These are phyloP conservation scores for Battus philenor DNA, from an alignment of 1,140 invertebrate genomes.

Conservation along the genomic window DNA sequence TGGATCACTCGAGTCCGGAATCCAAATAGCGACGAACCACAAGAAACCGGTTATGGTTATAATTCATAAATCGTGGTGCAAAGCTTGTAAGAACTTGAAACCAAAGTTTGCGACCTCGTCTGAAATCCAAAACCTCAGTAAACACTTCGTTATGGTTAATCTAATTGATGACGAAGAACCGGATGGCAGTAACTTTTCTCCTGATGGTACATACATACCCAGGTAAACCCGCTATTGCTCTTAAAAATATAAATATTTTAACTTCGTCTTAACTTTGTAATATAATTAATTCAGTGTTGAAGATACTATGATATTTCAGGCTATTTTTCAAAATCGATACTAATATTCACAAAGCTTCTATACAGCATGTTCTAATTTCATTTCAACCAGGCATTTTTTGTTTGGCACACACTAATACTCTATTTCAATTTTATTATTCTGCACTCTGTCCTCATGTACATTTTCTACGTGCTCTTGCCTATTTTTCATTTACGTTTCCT, in stretches of 20 bases:
- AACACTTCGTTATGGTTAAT: conserved; percentile 79
- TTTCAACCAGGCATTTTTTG: too few species aligned
- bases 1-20: conserved; percentile 71
- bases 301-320: too few species aligned
- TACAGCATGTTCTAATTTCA: too few species aligned
- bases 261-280: too few species aligned
- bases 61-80: conserved; percentile 81
- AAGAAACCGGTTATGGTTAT: conserved; percentile 79
- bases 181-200: conserved; percentile 62
- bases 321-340: too few species aligned
- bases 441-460: too few species aligned
- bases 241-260: background rate
- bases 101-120: conserved; percentile 75
- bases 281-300: too few species aligned
- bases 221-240: conserved; percentile 60
- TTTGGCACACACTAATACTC: too few species aligned
- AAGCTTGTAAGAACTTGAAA: conserved; percentile 79
- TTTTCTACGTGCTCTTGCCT: too few species aligned
- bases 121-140: conserved; percentile 76
- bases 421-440: too few species aligned
- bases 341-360: too few species aligned
- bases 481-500: too few species aligned
- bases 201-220: conserved; percentile 79
- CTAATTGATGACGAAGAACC: conserved; percentile 77
- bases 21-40: conserved; percentile 56